These are phyloP conservation scores for Nymphalis c-album DNA, from an alignment of 2,888 invertebrate species.

Conservation along the genomic window DNA sequence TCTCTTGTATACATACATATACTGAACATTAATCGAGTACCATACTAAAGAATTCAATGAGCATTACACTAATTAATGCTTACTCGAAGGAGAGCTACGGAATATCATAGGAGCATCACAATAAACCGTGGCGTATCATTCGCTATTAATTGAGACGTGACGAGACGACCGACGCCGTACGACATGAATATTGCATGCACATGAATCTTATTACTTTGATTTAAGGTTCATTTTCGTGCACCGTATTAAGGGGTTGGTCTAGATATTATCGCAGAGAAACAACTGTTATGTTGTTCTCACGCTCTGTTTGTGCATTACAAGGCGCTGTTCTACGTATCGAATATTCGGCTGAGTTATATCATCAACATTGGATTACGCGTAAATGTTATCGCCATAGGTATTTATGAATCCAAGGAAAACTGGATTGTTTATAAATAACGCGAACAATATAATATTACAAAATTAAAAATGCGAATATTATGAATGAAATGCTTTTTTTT, in stretches of 20 bases:
- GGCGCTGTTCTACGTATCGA: slow-evolving; percentile 20
- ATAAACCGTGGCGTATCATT: slow-evolving; percentile 48
- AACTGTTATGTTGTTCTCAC: slow-evolving; percentile 56
- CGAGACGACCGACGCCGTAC: slow-evolving; percentile 44
- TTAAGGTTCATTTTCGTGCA: slow-evolving; percentile 47
- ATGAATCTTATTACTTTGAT: slow-evolving; percentile 41
- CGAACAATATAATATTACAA: too few relatives aligned
- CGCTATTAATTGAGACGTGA: slow-evolving; percentile 65
- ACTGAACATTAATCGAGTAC: slow-evolving; percentile 3
- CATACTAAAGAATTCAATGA: slow-evolving; percentile 23
- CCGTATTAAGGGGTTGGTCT: slow-evolving; percentile 17
- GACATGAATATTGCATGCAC: slow-evolving; percentile 28
- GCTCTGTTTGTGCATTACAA: slow-evolving; percentile 59
- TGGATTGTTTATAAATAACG: neutral
- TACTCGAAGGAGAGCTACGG: slow-evolving; percentile 25
- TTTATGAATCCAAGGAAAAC: neutral
- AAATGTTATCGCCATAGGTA: neutral
- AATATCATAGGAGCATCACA: slow-evolving; percentile 45
- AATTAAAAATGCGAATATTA: too few relatives aligned
- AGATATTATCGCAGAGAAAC: slow-evolving; percentile 27
- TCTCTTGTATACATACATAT: neutral
- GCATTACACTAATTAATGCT: slow-evolving; percentile 25
- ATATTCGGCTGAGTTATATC: slow-evolving; percentile 12
- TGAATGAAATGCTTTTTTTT: too few relatives aligned
- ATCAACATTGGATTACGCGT: neutral